Evolutionary conservation across 2,113 vertebrate species (phyloP).

Genomic region (Gnathonemus echidnorhynchus): DNA sequence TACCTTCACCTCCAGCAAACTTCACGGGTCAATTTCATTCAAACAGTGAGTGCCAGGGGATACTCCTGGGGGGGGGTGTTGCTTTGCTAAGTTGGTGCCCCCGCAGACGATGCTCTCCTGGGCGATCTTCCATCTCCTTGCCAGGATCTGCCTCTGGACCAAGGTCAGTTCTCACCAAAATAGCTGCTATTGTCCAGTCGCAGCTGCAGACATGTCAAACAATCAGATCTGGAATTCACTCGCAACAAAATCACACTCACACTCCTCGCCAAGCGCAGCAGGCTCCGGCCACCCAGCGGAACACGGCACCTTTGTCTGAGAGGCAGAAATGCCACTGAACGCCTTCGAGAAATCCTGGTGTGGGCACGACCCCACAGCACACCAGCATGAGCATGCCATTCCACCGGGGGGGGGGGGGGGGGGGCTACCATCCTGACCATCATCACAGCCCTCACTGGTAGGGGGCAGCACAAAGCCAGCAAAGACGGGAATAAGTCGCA

Average conservation of each 20-base stretch:
- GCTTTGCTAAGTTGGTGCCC: not conserved
- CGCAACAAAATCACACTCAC: not conserved
- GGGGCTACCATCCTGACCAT: not conserved
- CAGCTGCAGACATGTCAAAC: not conserved
- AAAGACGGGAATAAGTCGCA: not conserved
- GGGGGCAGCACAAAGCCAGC: not conserved
- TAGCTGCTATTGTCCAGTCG: not conserved
- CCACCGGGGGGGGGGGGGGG: not conserved
- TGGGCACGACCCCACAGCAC: not conserved
- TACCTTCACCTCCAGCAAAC: not conserved
- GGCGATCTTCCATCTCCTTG: not conserved
- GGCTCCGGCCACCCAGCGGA: not conserved
- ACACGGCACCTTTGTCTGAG: not conserved
- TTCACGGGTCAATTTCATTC: not conserved
- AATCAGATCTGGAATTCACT: not conserved
- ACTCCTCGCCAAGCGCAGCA: not conserved
- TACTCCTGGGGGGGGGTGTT: not conserved
- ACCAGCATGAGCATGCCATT: not conserved
- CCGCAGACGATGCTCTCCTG: not conserved
- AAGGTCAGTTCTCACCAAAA: not conserved
- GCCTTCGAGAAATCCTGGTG: not conserved
- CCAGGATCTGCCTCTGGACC: not conserved
- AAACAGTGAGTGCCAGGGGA: not conserved
- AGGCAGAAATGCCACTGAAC: not conserved
- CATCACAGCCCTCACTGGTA: not conserved